phyloP scores from a whole-genome alignment of 2,113 vertebrate species.

The Corythornis madagascariensis region DNA sequence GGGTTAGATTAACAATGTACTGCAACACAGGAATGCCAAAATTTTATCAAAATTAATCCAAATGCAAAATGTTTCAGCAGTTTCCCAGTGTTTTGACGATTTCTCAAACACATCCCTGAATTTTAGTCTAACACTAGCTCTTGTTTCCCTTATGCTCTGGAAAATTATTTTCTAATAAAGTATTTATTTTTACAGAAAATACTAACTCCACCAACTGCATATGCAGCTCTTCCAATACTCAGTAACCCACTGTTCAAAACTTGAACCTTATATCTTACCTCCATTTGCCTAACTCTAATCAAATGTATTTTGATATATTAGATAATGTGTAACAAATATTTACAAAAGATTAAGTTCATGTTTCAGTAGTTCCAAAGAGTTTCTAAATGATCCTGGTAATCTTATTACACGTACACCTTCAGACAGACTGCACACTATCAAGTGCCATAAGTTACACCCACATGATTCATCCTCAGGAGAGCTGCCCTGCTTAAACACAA shows the following conservation, averaged over 20 bases:
- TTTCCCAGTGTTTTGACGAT: not conserved
- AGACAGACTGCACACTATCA: constrained; percentile 40
- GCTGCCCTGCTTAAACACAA: not conserved
- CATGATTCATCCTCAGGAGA: constrained; percentile 44
- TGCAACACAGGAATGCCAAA: not conserved
- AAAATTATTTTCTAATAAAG: constrained; percentile 1
- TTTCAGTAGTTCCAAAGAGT: constrained; percentile 29
- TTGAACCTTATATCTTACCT: not conserved
- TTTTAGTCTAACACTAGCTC: not conserved
- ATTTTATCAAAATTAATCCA: not conserved
- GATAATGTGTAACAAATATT: constrained; percentile 45
- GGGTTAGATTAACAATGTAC: not conserved
- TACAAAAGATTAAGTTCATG: constrained; percentile 17
- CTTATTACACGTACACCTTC: constrained; percentile 16
- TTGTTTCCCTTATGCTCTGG: not conserved
- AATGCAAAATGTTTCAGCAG: not conserved
- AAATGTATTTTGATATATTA: constrained; percentile 32
- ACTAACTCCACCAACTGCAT: not conserved
- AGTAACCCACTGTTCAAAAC: not conserved
- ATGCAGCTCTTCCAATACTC: not conserved
- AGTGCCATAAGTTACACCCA: constrained; percentile 23
- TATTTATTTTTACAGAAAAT: not conserved
- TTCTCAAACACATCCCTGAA: not conserved
- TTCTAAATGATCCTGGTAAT: constrained; percentile 37
- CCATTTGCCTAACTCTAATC: not conserved